phyloP scores from a whole-genome alignment of 2,113 vertebrate species.

The Nannospalax galili region DNA sequence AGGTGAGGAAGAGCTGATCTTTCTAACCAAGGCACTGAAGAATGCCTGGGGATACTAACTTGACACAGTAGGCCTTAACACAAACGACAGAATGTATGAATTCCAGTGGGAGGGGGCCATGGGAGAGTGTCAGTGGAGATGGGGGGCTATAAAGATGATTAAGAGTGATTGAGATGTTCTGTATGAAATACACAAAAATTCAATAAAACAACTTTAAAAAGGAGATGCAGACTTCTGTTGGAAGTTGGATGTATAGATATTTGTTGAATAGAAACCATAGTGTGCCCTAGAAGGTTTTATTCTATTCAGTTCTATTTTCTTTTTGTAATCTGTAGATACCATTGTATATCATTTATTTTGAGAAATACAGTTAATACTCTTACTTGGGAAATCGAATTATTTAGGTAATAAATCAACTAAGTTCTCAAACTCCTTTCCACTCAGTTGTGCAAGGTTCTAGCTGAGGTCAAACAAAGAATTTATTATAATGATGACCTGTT shows the following conservation, averaged over 20 bases:
- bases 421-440: slow-evolving; percentile 32
- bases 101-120: too few species aligned
- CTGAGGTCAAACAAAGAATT: slow-evolving; percentile 54
- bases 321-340: not conserved
- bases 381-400: slow-evolving; percentile 42
- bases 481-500: slow-evolving; percentile 48
- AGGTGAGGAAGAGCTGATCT: too few species aligned
- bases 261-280: not conserved
- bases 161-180: too few species aligned
- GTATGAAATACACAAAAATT: too few species aligned
- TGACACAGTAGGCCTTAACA: too few species aligned
- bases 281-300: not conserved
- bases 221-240: not conserved
- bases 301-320: not conserved
- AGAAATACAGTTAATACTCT: slow-evolving; percentile 34
- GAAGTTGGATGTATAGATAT: not conserved
- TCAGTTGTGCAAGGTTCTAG: slow-evolving; percentile 8
- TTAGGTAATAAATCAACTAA: slow-evolving; percentile 25
- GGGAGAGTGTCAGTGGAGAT: too few species aligned
- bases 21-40: too few species aligned
- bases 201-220: too few species aligned
- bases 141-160: too few species aligned
- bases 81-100: too few species aligned
- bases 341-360: not conserved
- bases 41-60: too few species aligned